phyloP scores from a whole-genome alignment of 2,888 invertebrate species.

The Tupiocoris notatus region DNA sequence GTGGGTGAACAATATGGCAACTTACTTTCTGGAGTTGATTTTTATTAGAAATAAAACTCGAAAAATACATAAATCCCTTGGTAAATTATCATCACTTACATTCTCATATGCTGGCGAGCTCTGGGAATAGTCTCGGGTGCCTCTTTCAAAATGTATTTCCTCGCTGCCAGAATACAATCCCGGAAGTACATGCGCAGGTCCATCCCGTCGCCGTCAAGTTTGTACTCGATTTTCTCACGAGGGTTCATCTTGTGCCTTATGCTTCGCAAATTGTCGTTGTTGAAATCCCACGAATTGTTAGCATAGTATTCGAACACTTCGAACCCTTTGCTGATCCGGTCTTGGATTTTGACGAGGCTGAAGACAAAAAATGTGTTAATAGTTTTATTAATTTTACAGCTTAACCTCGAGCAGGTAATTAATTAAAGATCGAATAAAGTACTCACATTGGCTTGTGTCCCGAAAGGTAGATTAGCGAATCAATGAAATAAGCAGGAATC shows the following conservation, averaged over 20 bases:
- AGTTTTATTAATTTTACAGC: conserved; percentile 3
- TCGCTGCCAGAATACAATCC: conserved; percentile 75
- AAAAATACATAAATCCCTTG: no score
- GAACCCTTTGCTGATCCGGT: conserved; percentile 79
- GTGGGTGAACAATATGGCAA: no score
- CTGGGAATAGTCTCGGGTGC: conserved; percentile 75
- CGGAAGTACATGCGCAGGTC: conserved; percentile 80
- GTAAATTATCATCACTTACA: no score
- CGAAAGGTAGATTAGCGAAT: conserved; percentile 70
- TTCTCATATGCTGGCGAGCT: conserved; percentile 73
- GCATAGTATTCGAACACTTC: conserved; percentile 90
- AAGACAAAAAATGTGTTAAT: conserved; percentile 49
- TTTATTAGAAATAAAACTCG: no score
- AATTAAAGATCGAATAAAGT: no score
- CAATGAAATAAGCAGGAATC: conserved; percentile 84
- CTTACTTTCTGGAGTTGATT: no score
- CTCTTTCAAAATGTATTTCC: conserved; percentile 80
- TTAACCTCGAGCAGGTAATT: no score
- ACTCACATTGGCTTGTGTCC: conserved; percentile 88
- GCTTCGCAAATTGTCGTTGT: conserved; percentile 64
- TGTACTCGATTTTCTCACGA: conserved; percentile 65
- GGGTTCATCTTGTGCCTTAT: conserved; percentile 64
- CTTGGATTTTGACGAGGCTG: conserved; percentile 79
- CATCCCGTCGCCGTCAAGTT: conserved; percentile 68
- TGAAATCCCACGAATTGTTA: conserved; percentile 87